A percentile compares a stretch with the other conserved stretches of the same genome.
phyloP scores from a whole-genome alignment of 2,888 invertebrate species.

The Stramonita haemastoma region DNA sequence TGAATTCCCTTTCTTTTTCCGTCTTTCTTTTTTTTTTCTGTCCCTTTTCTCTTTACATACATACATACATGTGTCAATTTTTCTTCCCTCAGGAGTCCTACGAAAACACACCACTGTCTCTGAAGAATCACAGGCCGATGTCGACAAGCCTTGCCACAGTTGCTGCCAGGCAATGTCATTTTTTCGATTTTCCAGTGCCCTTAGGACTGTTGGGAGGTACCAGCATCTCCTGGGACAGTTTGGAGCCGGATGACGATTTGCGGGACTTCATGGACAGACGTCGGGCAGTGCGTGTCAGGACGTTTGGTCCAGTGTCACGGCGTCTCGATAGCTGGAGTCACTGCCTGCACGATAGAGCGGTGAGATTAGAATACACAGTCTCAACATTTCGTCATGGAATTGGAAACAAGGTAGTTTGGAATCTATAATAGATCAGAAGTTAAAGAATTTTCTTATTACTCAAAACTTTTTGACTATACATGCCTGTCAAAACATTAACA shows the following conservation, averaged over 20 bases:
- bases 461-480: no score
- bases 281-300: constrained; percentile 60
- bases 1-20: no score
- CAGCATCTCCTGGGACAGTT: constrained; percentile 42
- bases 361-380: not conserved
- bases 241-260: constrained; percentile 56
- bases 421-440: no score
- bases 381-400: no score
- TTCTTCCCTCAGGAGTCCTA: no score
- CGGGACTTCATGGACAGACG: constrained; percentile 61
- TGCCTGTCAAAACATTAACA: no score
- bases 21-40: no score
- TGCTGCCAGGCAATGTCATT: not conserved
- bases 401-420: no score
- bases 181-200: constrained; percentile 26
- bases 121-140: not conserved
- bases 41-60: no score
- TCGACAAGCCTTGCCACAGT: not conserved
- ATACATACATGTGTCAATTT: no score
- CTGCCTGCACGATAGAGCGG: constrained; percentile 41
- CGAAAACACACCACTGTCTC: not conserved
- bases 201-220: constrained; percentile 47
- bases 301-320: constrained; percentile 25
- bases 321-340: constrained; percentile 43
- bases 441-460: no score